A percentile compares a stretch with the other conserved stretches of the same genome.
These are phyloP conservation scores for Leptarthrus brevirostris DNA, from an alignment of 2,888 invertebrate species.

Conservation along the genomic window DNA sequence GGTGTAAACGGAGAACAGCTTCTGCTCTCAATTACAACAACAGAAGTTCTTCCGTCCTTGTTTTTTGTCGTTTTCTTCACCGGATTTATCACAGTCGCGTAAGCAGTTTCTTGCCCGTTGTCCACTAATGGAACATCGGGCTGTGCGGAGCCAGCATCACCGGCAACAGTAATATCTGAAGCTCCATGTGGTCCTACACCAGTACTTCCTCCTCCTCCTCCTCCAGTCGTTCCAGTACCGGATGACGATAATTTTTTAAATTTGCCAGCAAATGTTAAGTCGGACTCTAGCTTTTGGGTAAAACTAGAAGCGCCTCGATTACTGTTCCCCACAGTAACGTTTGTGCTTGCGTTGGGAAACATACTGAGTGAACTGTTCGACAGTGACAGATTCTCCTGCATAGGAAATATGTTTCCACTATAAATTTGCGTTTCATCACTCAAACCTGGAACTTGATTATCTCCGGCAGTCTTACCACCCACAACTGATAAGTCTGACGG, in stretches of 20 bases:
- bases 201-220: too few species aligned
- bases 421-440: constrained; percentile 30
- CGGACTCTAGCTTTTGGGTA: constrained; percentile 50
- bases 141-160: background rate
- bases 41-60: constrained; percentile 1
- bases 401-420: constrained; percentile 37
- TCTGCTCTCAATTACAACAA: constrained; percentile 51
- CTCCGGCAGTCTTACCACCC: background rate
- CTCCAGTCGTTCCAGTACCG: background rate
- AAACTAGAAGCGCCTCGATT: background rate
- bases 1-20: constrained; percentile 53
- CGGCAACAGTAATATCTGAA: background rate
- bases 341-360: constrained; percentile 53
- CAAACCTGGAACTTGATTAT: constrained; percentile 55
- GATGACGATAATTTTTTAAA: constrained; percentile 60
- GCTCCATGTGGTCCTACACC: too few species aligned
- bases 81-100: constrained; percentile 21
- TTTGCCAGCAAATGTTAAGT: constrained; percentile 64
- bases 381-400: constrained; percentile 56
- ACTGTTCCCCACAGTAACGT: constrained; percentile 26
- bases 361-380: constrained; percentile 62
- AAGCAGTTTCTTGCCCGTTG: background rate
- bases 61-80: constrained; percentile 4
- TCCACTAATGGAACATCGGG: background rate
- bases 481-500: background rate